Percentiles rank a stretch among this genome's conserved stretches.
Conservation (phyloP, 2,797 vertebrate genomes). For the Octomys mimax region DNA sequence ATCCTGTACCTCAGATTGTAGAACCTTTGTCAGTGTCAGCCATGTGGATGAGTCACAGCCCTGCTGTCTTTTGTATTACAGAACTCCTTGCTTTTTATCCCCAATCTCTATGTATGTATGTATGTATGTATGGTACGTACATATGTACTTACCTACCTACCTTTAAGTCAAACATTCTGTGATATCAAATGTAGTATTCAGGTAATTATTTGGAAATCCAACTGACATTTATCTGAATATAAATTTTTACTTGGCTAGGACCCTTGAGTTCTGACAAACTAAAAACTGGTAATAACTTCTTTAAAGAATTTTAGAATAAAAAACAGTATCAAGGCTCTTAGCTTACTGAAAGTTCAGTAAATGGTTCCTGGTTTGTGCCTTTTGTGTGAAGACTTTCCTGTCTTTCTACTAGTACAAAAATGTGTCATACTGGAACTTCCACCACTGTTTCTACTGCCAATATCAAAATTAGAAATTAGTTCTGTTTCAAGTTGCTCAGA, state of each 20-base stretch:
- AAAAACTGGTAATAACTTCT: background rate
- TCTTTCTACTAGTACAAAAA: slow-evolving; percentile 27
- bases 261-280: slow-evolving; percentile 16
- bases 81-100: slow-evolving; percentile 5
- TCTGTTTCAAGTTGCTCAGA: background rate
- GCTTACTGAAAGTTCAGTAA: background rate
- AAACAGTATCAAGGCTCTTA: background rate
- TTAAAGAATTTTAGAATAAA: slow-evolving; percentile 34
- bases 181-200: slow-evolving; percentile 1
- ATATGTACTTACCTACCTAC: too few species aligned
- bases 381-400: slow-evolving; percentile 36
- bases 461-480: background rate
- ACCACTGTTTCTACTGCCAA: background rate
- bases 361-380: slow-evolving; percentile 5
- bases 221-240: background rate
- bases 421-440: background rate
- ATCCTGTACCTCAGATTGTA: too few species aligned
- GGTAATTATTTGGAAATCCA: background rate
- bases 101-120: background rate
- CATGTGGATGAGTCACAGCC: too few species aligned
- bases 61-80: background rate
- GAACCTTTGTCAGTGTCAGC: too few species aligned
- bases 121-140: too few species aligned
- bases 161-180: background rate
- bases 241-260: slow-evolving; percentile 15